Evolutionary conservation across 2,888 invertebrate genomes (phyloP), one percentile per base, ranked within the genome.

Genomic region (Machimus atricapillus): DNA sequence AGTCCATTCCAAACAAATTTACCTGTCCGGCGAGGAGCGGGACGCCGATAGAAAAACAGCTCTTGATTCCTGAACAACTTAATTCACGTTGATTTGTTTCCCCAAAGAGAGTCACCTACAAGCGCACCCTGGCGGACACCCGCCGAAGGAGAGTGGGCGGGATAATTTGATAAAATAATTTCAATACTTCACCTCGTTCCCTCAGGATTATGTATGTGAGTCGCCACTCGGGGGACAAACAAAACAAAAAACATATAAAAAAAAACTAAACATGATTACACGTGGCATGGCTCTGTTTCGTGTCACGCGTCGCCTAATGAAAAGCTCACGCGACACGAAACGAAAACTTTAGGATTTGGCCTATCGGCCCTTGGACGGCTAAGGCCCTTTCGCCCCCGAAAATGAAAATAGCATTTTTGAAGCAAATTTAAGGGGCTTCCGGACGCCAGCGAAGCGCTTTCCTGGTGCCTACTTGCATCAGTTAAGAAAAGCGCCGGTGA

Each of bases 121-220:
- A 74, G 73, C 43, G 43, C 23, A 31, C 16, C 12, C 43, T 74
- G 85, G 27, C 40, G 73, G 19, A 43, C 43, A 27, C 16, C 58
- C n/a, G 23, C 23, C 23, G 7, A 19, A 0, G 66, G 66, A 27
- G 66, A 52, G 79, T 85, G 74, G 85, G 74, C 23, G 85, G 46
- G 40, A 43, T 85, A 85, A 85, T 85, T 85, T 73, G 85, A 85
- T 85, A 85, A 85, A 85, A 85, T 85, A 85, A 85, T 85, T 74
- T 85, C 85, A 85, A 85, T 85, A 73, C 85, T 85, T 85, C 37
- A 74, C 74, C 37, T 83, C 19, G 34, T 27, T 19, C 34, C 79
- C 14, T 31, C 31, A 3, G 43, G 43, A 82, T n/a, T n/a, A n/a
- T n/a, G 37, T 37, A 83, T 66, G 34, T 52, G 58, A 37, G 58